Conservation (phyloP, 2,797 vertebrate species). For the Diceros bicornis region DNA sequence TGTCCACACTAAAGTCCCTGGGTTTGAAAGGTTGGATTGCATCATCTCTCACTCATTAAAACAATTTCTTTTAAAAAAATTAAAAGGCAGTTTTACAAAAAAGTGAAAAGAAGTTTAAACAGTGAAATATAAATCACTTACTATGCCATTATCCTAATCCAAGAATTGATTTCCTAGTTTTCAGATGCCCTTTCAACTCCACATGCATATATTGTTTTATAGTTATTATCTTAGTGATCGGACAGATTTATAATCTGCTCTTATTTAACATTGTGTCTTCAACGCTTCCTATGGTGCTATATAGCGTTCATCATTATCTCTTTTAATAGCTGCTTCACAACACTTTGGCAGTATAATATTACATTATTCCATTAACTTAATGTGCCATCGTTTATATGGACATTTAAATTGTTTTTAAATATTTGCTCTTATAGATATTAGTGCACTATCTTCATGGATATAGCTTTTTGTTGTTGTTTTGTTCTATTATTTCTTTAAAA, state of each 20-base stretch:
- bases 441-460: background rate
- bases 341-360: background rate
- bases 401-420: background rate
- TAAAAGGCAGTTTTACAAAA: slow-evolving; percentile 38
- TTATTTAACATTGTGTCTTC: background rate
- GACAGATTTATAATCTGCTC: slow-evolving; percentile 19
- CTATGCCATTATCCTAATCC: background rate
- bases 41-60: background rate
- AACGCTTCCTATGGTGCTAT: background rate
- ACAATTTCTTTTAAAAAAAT: background rate
- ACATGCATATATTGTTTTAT: background rate
- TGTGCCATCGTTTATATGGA: background rate
- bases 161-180: slow-evolving; percentile 4
- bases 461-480: background rate
- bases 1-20: slow-evolving; percentile 44
- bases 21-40: background rate
- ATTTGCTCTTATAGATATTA: background rate
- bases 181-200: background rate
- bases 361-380: background rate
- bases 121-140: background rate
- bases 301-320: background rate
- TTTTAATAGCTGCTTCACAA: slow-evolving; percentile 15
- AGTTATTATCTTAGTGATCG: background rate
- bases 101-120: slow-evolving; percentile 19
- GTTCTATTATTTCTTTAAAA: background rate